Percentiles rank a stretch among this genome's conserved stretches.
phyloP scores from a whole-genome alignment of 2,888 invertebrate genomes.

The Crematogaster levior region DNA sequence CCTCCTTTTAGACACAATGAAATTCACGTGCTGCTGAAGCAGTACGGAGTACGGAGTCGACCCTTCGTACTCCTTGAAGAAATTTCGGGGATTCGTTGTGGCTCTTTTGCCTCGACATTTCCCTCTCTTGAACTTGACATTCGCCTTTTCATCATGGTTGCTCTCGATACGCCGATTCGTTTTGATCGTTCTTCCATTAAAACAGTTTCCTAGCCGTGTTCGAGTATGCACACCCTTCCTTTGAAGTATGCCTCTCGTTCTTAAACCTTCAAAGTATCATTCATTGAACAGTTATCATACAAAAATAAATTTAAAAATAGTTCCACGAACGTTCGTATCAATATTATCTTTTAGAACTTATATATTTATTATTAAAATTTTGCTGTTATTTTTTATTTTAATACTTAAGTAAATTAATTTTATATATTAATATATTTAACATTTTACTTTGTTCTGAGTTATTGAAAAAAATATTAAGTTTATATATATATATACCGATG shows the following conservation, averaged over 20 bases:
- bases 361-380: neutral
- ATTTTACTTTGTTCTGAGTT: neutral
- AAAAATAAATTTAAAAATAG: conserved; percentile 20
- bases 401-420: neutral
- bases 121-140: conserved; percentile 57
- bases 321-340: conserved; percentile 2
- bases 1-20: conserved; percentile 42
- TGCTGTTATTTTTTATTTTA: neutral
- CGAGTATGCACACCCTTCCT: conserved; percentile 29
- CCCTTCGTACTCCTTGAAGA: conserved; percentile 59
- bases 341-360: neutral
- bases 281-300: neutral
- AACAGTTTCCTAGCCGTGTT: conserved; percentile 55
- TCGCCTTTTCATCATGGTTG: conserved; percentile 64
- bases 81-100: conserved; percentile 64
- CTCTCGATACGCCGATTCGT: conserved; percentile 27
- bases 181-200: conserved; percentile 69
- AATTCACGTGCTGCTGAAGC: conserved; percentile 58
- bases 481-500: neutral
- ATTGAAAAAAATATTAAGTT: neutral
- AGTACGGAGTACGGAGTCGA: conserved; percentile 59
- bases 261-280: conserved; percentile 38
- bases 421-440: neutral
- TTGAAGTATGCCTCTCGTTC: conserved; percentile 17
- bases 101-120: conserved; percentile 43